Evolutionary conservation across 2,113 vertebrate genomes (phyloP).

Genomic region (Triplophysa tibetana): DNA sequence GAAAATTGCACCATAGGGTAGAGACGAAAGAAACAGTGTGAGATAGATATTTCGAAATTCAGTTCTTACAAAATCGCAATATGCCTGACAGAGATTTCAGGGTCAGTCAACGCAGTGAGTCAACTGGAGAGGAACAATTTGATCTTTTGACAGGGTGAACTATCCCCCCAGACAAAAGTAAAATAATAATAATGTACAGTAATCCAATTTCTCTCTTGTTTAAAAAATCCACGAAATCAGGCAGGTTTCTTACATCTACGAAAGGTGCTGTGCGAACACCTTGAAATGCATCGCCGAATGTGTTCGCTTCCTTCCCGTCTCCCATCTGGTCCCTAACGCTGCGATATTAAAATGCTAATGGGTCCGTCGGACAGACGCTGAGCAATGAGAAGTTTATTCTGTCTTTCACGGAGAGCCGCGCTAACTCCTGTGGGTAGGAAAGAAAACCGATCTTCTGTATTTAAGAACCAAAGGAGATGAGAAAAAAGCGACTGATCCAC

Average conservation of each 20-base stretch:
- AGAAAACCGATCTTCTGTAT: neutral
- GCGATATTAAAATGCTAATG: constrained; percentile 56
- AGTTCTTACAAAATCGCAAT: neutral
- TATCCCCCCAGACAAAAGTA: neutral
- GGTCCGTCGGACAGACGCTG: constrained; percentile 26
- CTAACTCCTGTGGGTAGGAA: neutral
- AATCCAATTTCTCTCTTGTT: constrained; percentile 53
- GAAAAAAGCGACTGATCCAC: neutral
- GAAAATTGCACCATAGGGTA: constrained; percentile 29
- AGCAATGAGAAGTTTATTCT: constrained; percentile 28
- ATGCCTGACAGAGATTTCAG: neutral
- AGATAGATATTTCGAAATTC: neutral
- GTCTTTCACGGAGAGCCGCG: constrained; percentile 18
- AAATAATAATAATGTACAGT: constrained; percentile 15
- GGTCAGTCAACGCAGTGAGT: neutral
- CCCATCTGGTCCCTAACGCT: constrained; percentile 38
- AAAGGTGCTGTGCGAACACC: constrained; percentile 48
- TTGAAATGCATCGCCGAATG: constrained; percentile 51
- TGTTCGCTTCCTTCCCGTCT: constrained; percentile 18
- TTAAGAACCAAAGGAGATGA: constrained; percentile 14
- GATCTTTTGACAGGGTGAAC: neutral
- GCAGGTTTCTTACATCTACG: constrained; percentile 21
- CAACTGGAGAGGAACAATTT: neutral
- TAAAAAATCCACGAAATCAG: constrained; percentile 51
- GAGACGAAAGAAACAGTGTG: neutral